Conservation (phyloP, 2,113 vertebrate species). For the Potamarius usumacintae region DNA sequence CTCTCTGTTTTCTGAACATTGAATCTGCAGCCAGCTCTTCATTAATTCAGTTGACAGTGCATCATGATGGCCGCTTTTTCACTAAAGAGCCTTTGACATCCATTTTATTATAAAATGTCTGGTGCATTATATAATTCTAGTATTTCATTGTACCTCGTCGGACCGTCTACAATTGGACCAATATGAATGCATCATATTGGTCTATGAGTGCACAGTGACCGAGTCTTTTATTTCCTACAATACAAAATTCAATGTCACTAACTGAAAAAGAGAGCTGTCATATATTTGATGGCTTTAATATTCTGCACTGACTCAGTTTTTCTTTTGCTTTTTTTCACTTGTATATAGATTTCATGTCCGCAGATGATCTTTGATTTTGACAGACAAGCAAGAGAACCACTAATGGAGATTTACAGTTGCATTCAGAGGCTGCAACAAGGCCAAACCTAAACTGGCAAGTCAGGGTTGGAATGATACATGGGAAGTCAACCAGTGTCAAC, state of each 20-base stretch:
- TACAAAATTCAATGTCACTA: conserved; percentile 18
- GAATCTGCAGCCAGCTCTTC: conserved; percentile 38
- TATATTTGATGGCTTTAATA: not conserved
- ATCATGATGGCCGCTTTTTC: not conserved
- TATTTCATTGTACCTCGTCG: conserved; percentile 10
- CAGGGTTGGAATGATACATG: not conserved
- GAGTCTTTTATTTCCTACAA: conserved; percentile 30
- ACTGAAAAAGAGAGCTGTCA: conserved; percentile 9
- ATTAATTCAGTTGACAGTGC: conserved; percentile 29
- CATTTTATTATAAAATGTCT: conserved; percentile 10
- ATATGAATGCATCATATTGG: not conserved
- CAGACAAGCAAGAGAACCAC: conserved; percentile 23
- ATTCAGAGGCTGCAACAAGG: conserved; percentile 15
- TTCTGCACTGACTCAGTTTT: conserved; percentile 12
- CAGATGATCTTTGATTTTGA: conserved; percentile 38
- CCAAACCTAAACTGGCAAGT: conserved; percentile 8
- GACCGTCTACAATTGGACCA: not conserved
- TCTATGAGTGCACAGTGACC: not conserved
- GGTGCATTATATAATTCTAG: conserved; percentile 3
- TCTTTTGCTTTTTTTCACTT: conserved; percentile 27
- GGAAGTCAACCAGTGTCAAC: conserved; percentile 25
- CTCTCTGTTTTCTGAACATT: not conserved
- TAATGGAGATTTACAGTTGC: conserved; percentile 41
- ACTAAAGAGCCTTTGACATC: not conserved
- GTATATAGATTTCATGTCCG: conserved; percentile 56